A percentile compares a stretch with the other conserved stretches of the same genome.
Evolutionary conservation across 2,888 invertebrate genomes (phyloP).

Genomic region (Stegana nigrithorax): DNA sequence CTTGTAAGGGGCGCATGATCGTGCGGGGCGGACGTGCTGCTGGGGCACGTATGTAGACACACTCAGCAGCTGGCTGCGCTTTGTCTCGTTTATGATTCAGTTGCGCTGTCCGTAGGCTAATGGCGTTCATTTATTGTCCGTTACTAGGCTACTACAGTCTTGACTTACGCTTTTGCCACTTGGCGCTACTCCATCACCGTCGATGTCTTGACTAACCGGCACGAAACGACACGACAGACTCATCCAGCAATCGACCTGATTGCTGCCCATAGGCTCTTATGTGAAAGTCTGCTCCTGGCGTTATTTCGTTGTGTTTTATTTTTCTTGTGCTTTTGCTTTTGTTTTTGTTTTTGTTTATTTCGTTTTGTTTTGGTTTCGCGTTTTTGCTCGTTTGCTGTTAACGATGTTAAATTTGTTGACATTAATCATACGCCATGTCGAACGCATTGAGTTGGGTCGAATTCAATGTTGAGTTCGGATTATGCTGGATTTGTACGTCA

Average conservation of each 20-base stretch:
- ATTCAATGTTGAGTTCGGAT: too few species aligned
- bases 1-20: too few species aligned
- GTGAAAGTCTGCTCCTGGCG: slow-evolving; percentile 9
- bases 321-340: not conserved
- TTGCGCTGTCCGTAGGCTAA: slow-evolving; percentile 19
- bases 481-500: too few species aligned
- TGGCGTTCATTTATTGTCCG: slow-evolving; percentile 16
- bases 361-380: not conserved
- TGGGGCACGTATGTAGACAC: slow-evolving; percentile 1
- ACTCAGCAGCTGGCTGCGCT: not conserved
- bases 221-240: not conserved
- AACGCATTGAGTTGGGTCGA: slow-evolving; percentile 6
- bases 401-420: slow-evolving; percentile 38
- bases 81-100: slow-evolving; percentile 14
- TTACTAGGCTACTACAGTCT: not conserved
- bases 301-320: not conserved
- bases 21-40: too few species aligned
- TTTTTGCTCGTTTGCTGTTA: slow-evolving; percentile 21
- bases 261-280: not conserved
- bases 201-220: not conserved
- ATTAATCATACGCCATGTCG: slow-evolving; percentile 41
- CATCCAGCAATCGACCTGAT: not conserved
- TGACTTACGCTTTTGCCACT: not conserved
- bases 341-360: not conserved
- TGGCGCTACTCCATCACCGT: slow-evolving; percentile 8